Base-by-base conservation (phyloP, 2,888 invertebrate genomes). In the Synergus itoensis region DNA sequence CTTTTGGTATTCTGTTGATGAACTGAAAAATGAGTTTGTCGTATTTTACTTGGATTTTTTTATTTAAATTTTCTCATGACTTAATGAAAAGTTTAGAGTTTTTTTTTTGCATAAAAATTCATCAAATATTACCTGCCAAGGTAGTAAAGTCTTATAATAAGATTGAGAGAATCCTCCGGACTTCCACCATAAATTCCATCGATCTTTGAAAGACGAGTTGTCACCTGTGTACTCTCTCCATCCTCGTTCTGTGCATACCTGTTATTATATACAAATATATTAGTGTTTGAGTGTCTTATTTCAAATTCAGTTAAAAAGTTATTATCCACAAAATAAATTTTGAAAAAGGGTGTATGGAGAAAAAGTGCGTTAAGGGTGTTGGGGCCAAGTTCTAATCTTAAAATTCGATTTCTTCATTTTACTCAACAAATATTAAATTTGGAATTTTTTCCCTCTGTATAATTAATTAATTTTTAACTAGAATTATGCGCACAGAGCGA, bases 151-250 rank as follows among this genome's bases (percentile, higher is more conserved):
- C 89, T 95, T 95, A 88, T 95, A 95, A 88, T 95, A 94, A 0
- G 94, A 93, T 21, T 94, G 92, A 2, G 96, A 94, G 90, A 97
- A 96, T n/a, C 96, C 95, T 18, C 95, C 95, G 3, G 95, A 95
- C 86, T 95, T 93, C 97, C 97, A 97, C 97, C 97, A 97, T 3
- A 97, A 93, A 89, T 97, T 97, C 97, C 97, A 97, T 81, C 95
- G 94, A 83, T 96, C 95, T 83, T 92, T 92, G 65, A 92, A 87
- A 63, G 92, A 90, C 1, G 92, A 92, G 41, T 94, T 94, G 81
- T 96, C 95, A 43, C 94, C 92, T 62, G 93, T 93, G 92, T 95
- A 96, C 89, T 96, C 95, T 65, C 95, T 93, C 97, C 97, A 97
- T 0, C 97, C 97, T 12, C 97, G 94, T 91, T 96, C 96, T 77